Evolutionary conservation across 2,797 vertebrate genomes (phyloP).

Genomic region (Calcarius lapponicus): DNA sequence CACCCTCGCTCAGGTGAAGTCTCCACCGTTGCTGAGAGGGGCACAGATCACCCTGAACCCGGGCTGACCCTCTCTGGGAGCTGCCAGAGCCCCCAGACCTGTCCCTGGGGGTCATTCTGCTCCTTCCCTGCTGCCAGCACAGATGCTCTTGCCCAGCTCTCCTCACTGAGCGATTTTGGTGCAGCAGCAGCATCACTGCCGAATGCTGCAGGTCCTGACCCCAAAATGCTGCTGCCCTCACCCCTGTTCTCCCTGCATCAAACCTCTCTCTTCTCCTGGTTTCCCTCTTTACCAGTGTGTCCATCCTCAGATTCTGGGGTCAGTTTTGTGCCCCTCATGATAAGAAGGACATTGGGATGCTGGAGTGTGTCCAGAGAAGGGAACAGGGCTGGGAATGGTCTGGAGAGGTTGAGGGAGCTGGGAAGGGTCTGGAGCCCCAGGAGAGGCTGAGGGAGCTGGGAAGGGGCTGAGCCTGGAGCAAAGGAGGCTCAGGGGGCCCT

Average conservation of each 20-base stretch:
- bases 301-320: not conserved
- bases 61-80: not conserved
- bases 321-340: not conserved
- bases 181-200: not conserved
- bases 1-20: not conserved
- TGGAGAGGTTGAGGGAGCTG: not conserved
- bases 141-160: not conserved
- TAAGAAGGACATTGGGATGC: not conserved
- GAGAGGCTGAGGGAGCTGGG: not conserved
- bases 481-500: not conserved
- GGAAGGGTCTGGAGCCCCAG: no score
- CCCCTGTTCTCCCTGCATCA: not conserved
- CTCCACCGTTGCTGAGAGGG: not conserved
- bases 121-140: not conserved
- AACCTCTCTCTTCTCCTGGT: not conserved
- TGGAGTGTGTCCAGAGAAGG: fast-evolving
- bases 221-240: not conserved
- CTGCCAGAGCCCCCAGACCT: not conserved
- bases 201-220: not conserved
- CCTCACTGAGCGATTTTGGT: not conserved
- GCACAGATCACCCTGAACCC: not conserved
- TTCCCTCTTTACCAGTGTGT: not conserved
- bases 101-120: fast-evolving
- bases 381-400: fast-evolving
- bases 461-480: not conserved